These are phyloP conservation scores for Axea sp. DNA, from an alignment of 2,888 invertebrate species.

Conservation along the genomic window DNA sequence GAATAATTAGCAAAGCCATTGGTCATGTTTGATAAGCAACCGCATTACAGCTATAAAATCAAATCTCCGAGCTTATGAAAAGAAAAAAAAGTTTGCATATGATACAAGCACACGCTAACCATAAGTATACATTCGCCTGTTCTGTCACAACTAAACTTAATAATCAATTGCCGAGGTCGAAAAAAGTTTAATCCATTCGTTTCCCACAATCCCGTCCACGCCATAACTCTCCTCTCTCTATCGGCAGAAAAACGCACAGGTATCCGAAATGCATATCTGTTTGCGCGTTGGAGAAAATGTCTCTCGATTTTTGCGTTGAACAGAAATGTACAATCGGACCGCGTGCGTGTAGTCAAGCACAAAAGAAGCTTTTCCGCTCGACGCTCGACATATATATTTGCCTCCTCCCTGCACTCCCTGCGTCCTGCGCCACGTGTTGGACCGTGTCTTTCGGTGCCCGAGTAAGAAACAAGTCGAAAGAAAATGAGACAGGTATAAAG, in stretches of 20 bases:
- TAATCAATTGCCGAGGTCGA: conserved; percentile 34
- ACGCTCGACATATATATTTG: conserved; percentile 48
- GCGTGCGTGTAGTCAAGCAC: conserved; percentile 30
- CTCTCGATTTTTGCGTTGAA: conserved; percentile 47
- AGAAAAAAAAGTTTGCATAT: no score
- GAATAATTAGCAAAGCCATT: no score
- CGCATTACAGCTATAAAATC: no score
- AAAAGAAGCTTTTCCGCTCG: conserved; percentile 49
- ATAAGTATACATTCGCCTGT: no score
- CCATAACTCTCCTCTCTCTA: conserved; percentile 18
- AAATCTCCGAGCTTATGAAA: no score
- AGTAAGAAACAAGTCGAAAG: conserved; percentile 19
- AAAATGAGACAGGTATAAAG: not conserved
- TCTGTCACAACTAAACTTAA: no score
- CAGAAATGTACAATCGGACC: conserved; percentile 30
- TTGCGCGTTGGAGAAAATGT: conserved; percentile 49
- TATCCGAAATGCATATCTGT: conserved; percentile 53
- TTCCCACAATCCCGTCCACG: conserved; percentile 20
- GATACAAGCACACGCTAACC: no score
- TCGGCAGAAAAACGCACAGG: conserved; percentile 35
- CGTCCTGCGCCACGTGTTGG: conserved; percentile 29
- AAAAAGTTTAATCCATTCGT: conserved; percentile 20
- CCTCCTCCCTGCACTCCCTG: not conserved
- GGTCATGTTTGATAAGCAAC: no score
- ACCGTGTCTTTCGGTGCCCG: conserved; percentile 20